Evolutionary conservation across 1,140 invertebrate genomes (phyloP), one percentile per base, ranked within the genome.

Genomic region (Achroia grisella): DNA sequence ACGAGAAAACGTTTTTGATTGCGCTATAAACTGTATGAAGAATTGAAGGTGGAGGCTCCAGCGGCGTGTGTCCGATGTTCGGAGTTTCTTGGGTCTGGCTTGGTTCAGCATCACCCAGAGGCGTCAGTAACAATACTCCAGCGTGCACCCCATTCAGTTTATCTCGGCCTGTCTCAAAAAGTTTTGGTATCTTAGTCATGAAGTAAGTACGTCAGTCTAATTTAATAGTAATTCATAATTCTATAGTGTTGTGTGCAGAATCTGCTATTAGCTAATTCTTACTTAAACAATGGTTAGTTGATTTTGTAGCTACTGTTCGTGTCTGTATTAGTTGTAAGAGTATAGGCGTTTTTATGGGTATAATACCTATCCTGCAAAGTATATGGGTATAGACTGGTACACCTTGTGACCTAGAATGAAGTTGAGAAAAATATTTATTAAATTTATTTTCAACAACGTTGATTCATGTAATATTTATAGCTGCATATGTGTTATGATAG

Each of bases 161-260:
- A 54, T 69, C 65, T 46, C 73, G 71, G 54, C 80, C 80, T 84
- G 80, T 77, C 77, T 80, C 80, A 74, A 62, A 83, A 78, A 77
- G 57, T 57, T 46, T 54, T 47, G 41, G 13, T 45, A 60, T 70
- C 66, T 63, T 64, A 67, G 56, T 61, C 50, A 52, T 42, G 45
- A 36, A 43, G 45, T 51, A 44, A 41, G 23, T 33, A 23, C 2
- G 17, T 23, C 17, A 2, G 34, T 36, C 34, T 36, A 15, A 17
- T 4, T 10, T 14, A 15, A 12, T 42, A 63, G 64, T 66, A 53
- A 47, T 59, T 72, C 2, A 23, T 23, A 3, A 23, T 23, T 6
- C 2, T 23, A 23, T n/a, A 23, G 6, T 23, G 17, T 23, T 23
- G 17, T 23, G 17, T 23, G 17, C 17, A 2, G 17, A 3, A 3